These are phyloP conservation scores for Bhutanitis thaidina DNA, from an alignment of 2,888 invertebrate species.

Conservation along the genomic window DNA sequence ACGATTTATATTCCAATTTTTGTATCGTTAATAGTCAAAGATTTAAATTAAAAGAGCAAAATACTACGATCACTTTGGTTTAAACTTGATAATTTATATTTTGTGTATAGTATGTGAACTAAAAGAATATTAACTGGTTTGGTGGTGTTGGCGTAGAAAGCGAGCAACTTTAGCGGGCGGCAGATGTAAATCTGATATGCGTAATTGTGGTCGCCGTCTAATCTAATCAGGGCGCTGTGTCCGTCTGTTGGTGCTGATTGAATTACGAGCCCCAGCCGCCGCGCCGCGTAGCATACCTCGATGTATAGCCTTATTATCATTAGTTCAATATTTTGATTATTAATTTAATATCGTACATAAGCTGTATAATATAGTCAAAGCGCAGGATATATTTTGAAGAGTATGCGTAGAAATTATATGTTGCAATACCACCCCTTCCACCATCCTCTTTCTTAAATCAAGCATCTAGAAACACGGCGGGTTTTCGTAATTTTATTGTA, in stretches of 20 bases:
- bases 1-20: constrained; percentile 57
- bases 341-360: too few species aligned
- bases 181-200: constrained; percentile 73
- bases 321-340: constrained; percentile 34
- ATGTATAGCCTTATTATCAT: constrained; percentile 34
- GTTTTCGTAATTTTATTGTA: too few species aligned
- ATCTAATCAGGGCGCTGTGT: constrained; percentile 69
- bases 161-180: constrained; percentile 30
- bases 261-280: constrained; percentile 54
- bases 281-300: constrained; percentile 29
- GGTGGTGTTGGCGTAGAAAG: constrained; percentile 4
- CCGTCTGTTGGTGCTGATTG: constrained; percentile 69
- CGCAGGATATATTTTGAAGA: too few species aligned
- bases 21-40: constrained; percentile 43
- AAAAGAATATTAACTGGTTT: too few species aligned
- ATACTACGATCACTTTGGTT: not conserved
- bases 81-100: too few species aligned
- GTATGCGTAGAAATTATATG: too few species aligned
- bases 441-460: too few species aligned
- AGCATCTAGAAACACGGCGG: too few species aligned
- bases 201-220: constrained; percentile 77
- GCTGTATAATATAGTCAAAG: too few species aligned
- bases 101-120: too few species aligned
- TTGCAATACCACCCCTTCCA: too few species aligned
- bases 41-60: constrained; percentile 27